Percentiles rank a stretch among this genome's conserved stretches.
Evolutionary conservation across 2,888 invertebrate genomes (phyloP).

Genomic region (Noctua fimbriata): DNA sequence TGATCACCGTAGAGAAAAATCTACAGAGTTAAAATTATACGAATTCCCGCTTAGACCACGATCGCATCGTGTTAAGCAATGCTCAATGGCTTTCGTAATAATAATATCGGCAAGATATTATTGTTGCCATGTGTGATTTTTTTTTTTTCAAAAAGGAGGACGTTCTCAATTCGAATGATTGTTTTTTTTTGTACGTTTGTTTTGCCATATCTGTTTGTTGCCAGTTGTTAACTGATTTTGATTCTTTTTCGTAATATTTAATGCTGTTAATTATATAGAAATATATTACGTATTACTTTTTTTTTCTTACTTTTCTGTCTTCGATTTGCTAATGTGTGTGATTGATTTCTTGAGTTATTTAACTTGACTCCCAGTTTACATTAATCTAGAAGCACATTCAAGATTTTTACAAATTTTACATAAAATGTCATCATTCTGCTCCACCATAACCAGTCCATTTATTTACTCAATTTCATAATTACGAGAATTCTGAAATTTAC

Average conservation of each 20-base stretch:
- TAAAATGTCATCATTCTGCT: neutral
- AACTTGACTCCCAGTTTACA: neutral
- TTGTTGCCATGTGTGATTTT: neutral
- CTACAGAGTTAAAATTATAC: constrained; percentile 34
- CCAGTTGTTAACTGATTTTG: neutral
- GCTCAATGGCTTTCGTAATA: constrained; percentile 26
- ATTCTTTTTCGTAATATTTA: neutral
- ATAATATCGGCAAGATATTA: constrained; percentile 5
- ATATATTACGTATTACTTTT: neutral
- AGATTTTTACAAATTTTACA: neutral
- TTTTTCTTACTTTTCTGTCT: neutral
- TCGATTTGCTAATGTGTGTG: neutral
- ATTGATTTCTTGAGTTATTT: neutral
- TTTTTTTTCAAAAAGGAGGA: neutral
- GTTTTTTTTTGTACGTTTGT: neutral
- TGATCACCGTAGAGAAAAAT: constrained; percentile 10
- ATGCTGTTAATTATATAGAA: neutral
- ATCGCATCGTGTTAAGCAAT: constrained; percentile 29
- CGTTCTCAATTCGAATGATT: neutral
- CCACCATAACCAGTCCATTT: neutral
- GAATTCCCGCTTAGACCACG: constrained; percentile 42
- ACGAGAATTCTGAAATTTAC: constrained; percentile 9
- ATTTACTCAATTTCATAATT: constrained; percentile 8
- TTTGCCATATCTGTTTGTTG: neutral
- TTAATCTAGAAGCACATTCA: neutral